Base-by-base conservation (phyloP, 2,113 vertebrate genomes). In the Neogobius melanostomus region DNA sequence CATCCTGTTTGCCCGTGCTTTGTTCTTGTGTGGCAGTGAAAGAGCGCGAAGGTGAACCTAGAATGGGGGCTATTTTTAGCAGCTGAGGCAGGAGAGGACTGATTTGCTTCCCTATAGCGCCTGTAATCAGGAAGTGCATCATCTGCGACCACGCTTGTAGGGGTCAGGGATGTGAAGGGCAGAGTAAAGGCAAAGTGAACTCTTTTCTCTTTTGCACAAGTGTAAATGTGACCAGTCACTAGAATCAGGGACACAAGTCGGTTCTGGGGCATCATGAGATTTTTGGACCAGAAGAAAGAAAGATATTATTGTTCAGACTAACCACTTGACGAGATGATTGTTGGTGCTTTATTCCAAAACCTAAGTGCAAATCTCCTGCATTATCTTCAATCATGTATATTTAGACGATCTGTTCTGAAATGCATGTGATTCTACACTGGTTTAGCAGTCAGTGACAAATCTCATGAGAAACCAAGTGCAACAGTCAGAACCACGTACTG, bases 31-130 rank as follows among this genome's bases (percentile, higher is more conserved):
- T 69, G 57, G 52, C 66, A 70, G 67, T 71, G 64, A 54, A 12
- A 69, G 71, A 65, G 69, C 65, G 61, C 63, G 73, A 82, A 87
- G 85, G 87, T 88, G 83, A 90, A 81, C 62, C 54, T 46, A 42
- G 77, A 83, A 80, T 72, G 74, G 77, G 21, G 64, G 57, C 77
- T 91, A 91, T 89, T 87, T 90, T 76, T 88, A 89, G 82, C 67
- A 36, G 64, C 57, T 43, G 49, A 75, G 53, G 80, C 70, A 82
- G 70, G n/a, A 74, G 81, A 79, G 72, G 60, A 84, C 81, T 82
- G 64, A 84, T 82, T 75, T 11, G 28, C 85, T 83, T 80, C 72
- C 78, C 75, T 72, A 66, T 63, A 80, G 83, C 66, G 71, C 85
- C 73, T 49, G 66, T 72, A 84, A 82, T 90, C 81, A 72, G 67